Base-by-base conservation (phyloP, 2,888 invertebrate species). In the Metopia argyrocephala region DNA sequence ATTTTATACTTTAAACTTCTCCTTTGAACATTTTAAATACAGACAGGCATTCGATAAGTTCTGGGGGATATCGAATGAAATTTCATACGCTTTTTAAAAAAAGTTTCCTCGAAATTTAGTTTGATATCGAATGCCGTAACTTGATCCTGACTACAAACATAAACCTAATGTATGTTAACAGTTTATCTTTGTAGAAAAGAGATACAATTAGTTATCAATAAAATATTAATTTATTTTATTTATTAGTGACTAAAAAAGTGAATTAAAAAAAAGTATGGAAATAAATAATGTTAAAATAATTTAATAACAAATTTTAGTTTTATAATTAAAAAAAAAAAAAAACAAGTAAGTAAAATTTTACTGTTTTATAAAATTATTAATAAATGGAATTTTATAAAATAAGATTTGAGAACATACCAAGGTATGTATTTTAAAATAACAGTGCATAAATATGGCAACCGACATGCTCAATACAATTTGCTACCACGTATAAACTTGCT, bases 371-470 rank as follows among this genome's bases (percentile, higher is more conserved):
- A 38, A 80, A 84, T 82, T 79, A 28, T 52, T 68, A 50, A 64
- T 45, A 52, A 61, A 65, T 65, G 18, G 28, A 61, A 64, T 20
- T 28, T 38, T 15, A 38, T 38, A 38, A 9, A 38, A 38, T 38
- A 38, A 38, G 15, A 38, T 38, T 12, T 2, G 15, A 38, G 2
- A 38, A 38, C 9, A 15, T 3, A 38, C 12, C 9, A 38, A 38
- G n/a, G 45, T 23, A 59, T 31, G 48, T 50, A 83, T 89, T n/a
- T n/a, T 84, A 89, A 85, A 87, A 89, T 79, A 90, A 85, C 85
- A 88, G 85, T 83, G 91, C 88, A 87, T 89, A 90, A 85, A 89
- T 85, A 86, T 90, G 89, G 82, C 88, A 86, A 85, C 89, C 89
- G 82, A 90, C 85, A 59, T 88, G 88, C 78, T 88, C 89, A 78